Base-by-base conservation (phyloP, 1,140 invertebrate genomes). In the Sycophaga agraensis region DNA sequence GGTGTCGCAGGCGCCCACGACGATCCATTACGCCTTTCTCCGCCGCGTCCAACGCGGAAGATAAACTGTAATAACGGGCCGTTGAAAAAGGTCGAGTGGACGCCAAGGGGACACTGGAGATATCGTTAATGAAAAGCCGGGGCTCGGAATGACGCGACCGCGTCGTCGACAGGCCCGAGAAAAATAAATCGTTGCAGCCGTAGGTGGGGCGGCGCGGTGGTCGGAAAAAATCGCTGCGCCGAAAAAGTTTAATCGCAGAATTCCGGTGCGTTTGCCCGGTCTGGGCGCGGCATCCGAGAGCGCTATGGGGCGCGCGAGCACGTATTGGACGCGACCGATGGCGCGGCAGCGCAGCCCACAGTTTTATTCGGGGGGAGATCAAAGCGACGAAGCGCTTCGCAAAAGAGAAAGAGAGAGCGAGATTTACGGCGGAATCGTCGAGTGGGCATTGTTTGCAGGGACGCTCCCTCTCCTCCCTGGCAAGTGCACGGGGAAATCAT, bases 41-140 rank as follows among this genome's bases (percentile, higher is more conserved):
- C 26, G 19, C 31, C 26, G 21, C 37, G 28, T 31, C 9, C 39
- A 37, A 54, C 40, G 37, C 31, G 50, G n/a, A 55, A 49, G 53
- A 62, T 50, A 62, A 62, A 62, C 35, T 45, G 17, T 45, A 45
- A n/a, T n/a, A n/a, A 26, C 16, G 28, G 31, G 16, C 11, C n/a
- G n/a, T n/a, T n/a, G 21, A 58, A 63, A 63, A 63, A 35, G 42
- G 46, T 42, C 19, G 49, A 63, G 46, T 58, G 43, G 31, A 35
- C 17, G 40, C 28, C 53, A 51, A 48, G 24, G 21, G 45, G 51
- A 54, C 34, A 48, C 28, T 50, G 28, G 61, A 58, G 37, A 63
- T 63, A 63, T 26, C 48, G 48, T 58, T 63, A 63, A 63, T 63
- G 61, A 63, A 63, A 63, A 39, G n/a, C 12, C 43, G 40, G 40